Evolutionary conservation across 2,113 vertebrate genomes (phyloP).

Genomic region (Toxotes jaculatrix): DNA sequence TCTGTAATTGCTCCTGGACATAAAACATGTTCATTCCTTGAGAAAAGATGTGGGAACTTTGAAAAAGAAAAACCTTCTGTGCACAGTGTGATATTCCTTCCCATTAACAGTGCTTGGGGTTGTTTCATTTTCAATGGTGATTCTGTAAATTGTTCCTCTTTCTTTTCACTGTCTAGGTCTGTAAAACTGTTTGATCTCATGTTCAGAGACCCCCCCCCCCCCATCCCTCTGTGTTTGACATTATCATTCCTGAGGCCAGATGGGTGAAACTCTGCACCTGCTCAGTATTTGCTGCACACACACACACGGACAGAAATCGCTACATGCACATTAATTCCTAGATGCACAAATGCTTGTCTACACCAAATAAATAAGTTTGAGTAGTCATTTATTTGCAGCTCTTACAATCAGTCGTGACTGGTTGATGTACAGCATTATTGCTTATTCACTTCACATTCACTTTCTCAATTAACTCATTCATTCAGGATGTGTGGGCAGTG

Average conservation of each 20-base stretch:
- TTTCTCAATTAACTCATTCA: neutral
- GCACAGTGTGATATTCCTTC: slow-evolving; percentile 27
- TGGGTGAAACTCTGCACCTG: neutral
- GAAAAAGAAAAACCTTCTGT: slow-evolving; percentile 19
- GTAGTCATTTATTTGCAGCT: neutral
- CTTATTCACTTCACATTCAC: neutral
- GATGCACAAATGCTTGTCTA: slow-evolving; percentile 2
- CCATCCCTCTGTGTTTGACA: slow-evolving; percentile 13
- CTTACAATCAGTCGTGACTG: neutral
- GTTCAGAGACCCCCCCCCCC: neutral
- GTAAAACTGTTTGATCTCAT: slow-evolving; percentile 49
- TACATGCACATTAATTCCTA: neutral
- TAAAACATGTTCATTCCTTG: slow-evolving; percentile 38
- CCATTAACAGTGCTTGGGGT: slow-evolving; percentile 31
- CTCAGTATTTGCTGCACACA: neutral
- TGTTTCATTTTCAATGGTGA: slow-evolving; percentile 47
- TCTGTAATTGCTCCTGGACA: slow-evolving; percentile 47
- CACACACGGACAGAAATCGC: neutral
- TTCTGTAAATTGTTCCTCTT: slow-evolving; percentile 38
- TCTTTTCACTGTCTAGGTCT: slow-evolving; percentile 32
- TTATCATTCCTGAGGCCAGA: slow-evolving; percentile 3
- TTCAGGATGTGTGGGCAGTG: neutral
- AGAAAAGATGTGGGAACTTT: slow-evolving; percentile 13
- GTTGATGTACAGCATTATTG: neutral
- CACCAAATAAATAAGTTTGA: neutral